A percentile compares a stretch with the other conserved stretches of the same genome.
Evolutionary conservation across 2,888 invertebrate genomes (phyloP).

Genomic region (Leptothorax acervorum): DNA sequence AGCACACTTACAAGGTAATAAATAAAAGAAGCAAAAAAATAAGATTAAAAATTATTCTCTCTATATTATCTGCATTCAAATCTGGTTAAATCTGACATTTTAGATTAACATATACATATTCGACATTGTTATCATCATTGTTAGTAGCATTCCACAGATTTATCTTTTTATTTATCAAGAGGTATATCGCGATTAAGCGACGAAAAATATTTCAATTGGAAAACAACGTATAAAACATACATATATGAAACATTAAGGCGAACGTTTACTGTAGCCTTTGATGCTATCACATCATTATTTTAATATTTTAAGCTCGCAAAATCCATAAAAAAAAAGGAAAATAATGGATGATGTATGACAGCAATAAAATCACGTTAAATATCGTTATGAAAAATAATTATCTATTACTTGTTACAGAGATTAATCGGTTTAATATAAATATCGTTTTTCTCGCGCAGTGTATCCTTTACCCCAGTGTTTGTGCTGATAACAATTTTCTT

Average conservation of each 20-base stretch:
- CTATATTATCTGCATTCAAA: neutral
- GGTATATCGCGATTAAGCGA: neutral
- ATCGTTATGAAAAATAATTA: constrained; percentile 47
- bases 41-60: neutral
- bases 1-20: neutral
- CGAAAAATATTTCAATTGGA: constrained; percentile 13
- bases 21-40: constrained; percentile 38
- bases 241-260: constrained; percentile 16
- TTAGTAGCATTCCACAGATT: constrained; percentile 13
- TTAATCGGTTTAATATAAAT: constrained; percentile 56
- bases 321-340: constrained; percentile 59
- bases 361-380: constrained; percentile 53
- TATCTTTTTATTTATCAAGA: constrained; percentile 2
- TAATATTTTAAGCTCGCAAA: constrained; percentile 44
- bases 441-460: constrained; percentile 58
- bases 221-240: neutral
- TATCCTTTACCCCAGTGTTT: constrained; percentile 83
- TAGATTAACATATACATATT: neutral
- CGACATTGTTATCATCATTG: neutral
- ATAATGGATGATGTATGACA: constrained; percentile 52
- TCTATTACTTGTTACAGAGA: constrained; percentile 65
- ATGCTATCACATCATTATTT: constrained; percentile 42
- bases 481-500: constrained; percentile 73
- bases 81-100: constrained; percentile 2
- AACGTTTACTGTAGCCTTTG: constrained; percentile 50